A percentile compares a stretch with the other conserved stretches of the same genome.
Evolutionary conservation across 1,140 invertebrate genomes (phyloP).

Genomic region (Calephelis nemesis): DNA sequence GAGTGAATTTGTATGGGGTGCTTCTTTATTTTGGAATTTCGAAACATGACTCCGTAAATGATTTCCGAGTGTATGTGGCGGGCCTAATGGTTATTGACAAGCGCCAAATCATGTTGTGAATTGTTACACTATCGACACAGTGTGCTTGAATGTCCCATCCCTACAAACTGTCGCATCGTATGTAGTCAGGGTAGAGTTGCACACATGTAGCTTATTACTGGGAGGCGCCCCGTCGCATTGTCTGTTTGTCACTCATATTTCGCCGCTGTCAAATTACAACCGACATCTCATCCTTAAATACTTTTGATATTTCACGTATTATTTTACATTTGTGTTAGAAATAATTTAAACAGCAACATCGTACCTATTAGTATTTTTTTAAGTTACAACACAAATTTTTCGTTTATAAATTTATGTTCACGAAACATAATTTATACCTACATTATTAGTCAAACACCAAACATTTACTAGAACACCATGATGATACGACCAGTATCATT

Average conservation of each 20-base stretch:
- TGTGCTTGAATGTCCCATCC: neutral
- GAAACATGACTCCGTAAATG: no score
- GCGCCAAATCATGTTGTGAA: no score
- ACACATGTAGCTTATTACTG: constrained; percentile 34
- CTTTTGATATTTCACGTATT: constrained; percentile 7
- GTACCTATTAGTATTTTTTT: neutral
- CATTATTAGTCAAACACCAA: no score
- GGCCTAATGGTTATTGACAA: no score
- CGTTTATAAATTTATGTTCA: no score
- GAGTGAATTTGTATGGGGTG: no score
- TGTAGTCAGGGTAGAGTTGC: constrained; percentile 22
- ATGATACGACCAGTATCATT: no score
- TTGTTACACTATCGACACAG: constrained; percentile 15
- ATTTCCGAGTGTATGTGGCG: no score
- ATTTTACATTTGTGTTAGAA: constrained; percentile 14
- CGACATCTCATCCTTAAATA: constrained; percentile 7
- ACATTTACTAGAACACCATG: no score
- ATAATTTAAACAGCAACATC: neutral
- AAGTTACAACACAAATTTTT: neutral
- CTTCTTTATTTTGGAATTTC: no score
- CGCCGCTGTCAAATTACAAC: constrained; percentile 15
- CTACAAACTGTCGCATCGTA: constrained; percentile 20
- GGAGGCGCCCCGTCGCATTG: constrained; percentile 28
- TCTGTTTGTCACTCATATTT: constrained; percentile 18
- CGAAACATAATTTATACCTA: no score